phyloP scores from a whole-genome alignment of 2,797 vertebrate genomes.

The Vultur gryphus region DNA sequence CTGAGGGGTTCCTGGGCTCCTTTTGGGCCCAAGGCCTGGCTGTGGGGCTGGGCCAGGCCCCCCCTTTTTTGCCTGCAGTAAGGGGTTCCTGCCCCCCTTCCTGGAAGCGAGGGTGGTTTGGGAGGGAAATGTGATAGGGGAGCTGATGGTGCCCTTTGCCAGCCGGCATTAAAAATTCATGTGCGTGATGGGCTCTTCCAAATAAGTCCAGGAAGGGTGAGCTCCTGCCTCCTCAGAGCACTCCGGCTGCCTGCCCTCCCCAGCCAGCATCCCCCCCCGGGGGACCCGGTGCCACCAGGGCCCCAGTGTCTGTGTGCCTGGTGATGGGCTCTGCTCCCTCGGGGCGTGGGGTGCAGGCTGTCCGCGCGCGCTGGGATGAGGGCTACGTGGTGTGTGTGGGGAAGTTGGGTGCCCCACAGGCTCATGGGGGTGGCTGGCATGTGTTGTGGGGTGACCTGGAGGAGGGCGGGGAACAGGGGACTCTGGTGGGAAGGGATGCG shows the following conservation, averaged over 20 bases:
- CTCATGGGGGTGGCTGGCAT: not conserved
- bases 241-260: not conserved
- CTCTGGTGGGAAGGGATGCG: not conserved
- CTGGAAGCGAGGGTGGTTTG: not conserved
- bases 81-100: not conserved
- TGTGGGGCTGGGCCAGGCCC: not conserved
- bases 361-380: rapidly evolving
- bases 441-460: not conserved
- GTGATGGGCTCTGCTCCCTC: not conserved
- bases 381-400: not conserved
- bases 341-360: rapidly evolving
- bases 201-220: not conserved
- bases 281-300: not conserved
- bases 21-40: not conserved
- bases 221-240: not conserved
- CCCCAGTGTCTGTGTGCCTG: rapidly evolving
- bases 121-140: not conserved
- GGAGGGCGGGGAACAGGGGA: not conserved
- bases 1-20: rapidly evolving
- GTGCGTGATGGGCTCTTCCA: not conserved
- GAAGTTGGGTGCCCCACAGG: not conserved
- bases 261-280: too few relatives aligned
- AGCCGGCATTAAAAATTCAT: not conserved
- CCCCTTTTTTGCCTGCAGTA: not conserved
- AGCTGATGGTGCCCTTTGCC: not conserved